Conservation (phyloP, 2,797 vertebrate genomes). For the Macropus fuliginosus region DNA sequence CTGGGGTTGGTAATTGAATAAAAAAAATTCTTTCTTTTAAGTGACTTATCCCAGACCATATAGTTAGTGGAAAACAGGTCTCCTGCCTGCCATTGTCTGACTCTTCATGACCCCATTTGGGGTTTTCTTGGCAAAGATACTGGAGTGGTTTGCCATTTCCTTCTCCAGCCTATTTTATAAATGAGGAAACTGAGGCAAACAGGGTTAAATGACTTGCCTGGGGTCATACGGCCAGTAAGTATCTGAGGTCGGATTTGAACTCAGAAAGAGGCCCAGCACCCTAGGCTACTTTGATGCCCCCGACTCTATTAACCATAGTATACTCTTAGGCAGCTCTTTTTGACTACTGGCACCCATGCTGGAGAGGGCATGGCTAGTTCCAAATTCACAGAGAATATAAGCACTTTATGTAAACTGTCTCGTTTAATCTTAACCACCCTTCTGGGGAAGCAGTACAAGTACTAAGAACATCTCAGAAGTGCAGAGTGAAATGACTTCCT, state of each 20-base stretch:
- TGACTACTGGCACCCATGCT: not conserved
- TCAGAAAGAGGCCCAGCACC: not conserved
- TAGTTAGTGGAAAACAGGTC: not conserved
- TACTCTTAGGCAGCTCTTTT: too few relatives aligned
- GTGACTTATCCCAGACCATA: not conserved
- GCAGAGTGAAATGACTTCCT: not conserved
- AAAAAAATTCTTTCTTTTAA: not conserved
- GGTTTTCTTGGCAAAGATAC: not conserved
- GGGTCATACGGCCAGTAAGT: not conserved
- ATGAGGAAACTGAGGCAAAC: not conserved
- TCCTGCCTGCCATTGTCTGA: not conserved
- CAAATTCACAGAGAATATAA: not conserved
- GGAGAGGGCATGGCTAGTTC: not conserved
- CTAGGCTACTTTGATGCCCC: not conserved
- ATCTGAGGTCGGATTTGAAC: not conserved
- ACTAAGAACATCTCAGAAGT: not conserved
- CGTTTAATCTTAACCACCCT: not conserved
- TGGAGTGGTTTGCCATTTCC: not conserved
- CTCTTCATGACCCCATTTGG: not conserved
- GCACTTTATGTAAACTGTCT: not conserved
- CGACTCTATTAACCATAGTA: not conserved
- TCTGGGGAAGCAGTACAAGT: not conserved
- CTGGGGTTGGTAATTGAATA: not conserved
- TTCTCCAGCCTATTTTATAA: not conserved
- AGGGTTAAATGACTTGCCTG: too few relatives aligned